Percentiles rank a stretch among this genome's conserved stretches.
phyloP scores from a whole-genome alignment of 1,140 invertebrate genomes.

The Pachyrhynchus sulphureomaculatus region DNA sequence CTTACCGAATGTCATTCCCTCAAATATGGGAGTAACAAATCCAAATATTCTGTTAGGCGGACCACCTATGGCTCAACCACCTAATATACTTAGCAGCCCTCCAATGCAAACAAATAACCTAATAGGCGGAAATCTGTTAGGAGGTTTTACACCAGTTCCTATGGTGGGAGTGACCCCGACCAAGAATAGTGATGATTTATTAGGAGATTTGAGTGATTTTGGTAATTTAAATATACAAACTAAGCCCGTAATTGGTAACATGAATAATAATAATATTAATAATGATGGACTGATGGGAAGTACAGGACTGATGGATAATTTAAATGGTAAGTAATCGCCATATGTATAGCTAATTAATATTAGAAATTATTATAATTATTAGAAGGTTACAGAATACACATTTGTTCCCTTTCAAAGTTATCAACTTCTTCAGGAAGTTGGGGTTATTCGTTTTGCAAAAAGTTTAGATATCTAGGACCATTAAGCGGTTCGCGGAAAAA shows the following conservation, averaged over 20 bases:
- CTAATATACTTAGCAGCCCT: background rate
- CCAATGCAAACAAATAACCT: background rate
- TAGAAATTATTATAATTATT: too few relatives aligned
- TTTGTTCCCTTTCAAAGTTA: too few relatives aligned
- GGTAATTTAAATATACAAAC: slow-evolving; percentile 45
- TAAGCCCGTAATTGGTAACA: slow-evolving; percentile 9
- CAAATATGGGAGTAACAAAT: slow-evolving; percentile 14
- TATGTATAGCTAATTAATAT: background rate
- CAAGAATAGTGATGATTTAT: slow-evolving; percentile 55
- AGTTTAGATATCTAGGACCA: too few relatives aligned
- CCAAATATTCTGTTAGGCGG: background rate
- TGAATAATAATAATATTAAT: slow-evolving; percentile 31
- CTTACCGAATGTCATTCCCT: slow-evolving; percentile 20
- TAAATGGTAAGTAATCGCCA: slow-evolving; percentile 31
- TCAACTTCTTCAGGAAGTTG: too few relatives aligned
- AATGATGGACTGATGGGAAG: slow-evolving; percentile 28
- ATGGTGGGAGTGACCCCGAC: slow-evolving; percentile 12
- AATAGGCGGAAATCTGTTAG: slow-evolving; percentile 2
- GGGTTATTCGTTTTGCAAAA: too few relatives aligned
- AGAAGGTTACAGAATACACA: too few relatives aligned
- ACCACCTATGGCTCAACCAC: background rate
- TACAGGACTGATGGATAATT: slow-evolving; percentile 33
- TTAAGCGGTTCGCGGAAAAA: too few relatives aligned
- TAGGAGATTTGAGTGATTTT: slow-evolving; percentile 58
- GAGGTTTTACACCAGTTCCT: background rate